Percentiles rank a stretch among this genome's conserved stretches.
Evolutionary conservation across 2,888 invertebrate genomes (phyloP).

Genomic region (Agonopterix heracliana): DNA sequence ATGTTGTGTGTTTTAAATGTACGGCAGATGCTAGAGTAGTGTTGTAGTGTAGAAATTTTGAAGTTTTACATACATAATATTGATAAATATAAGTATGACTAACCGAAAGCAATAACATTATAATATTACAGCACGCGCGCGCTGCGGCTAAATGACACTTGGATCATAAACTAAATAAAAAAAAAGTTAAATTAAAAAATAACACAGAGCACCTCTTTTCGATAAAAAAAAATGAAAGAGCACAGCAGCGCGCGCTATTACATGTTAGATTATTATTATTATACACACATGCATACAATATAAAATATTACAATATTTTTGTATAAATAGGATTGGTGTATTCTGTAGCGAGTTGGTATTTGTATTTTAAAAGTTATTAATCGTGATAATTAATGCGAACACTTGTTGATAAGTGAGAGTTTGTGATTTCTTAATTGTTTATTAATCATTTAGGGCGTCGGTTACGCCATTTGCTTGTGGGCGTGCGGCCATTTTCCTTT

Average conservation of each 20-base stretch:
- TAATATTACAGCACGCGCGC: slow-evolving; percentile 59
- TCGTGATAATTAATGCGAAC: slow-evolving; percentile 41
- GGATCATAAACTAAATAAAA: slow-evolving; percentile 10
- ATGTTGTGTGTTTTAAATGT: slow-evolving; percentile 70
- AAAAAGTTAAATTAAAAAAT: slow-evolving; percentile 3
- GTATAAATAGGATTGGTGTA: slow-evolving; percentile 70
- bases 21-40: slow-evolving; percentile 72
- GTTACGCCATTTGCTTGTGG: slow-evolving; percentile 43
- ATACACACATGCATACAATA: slow-evolving; percentile 66
- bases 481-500: slow-evolving; percentile 61
- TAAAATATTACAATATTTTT: slow-evolving; percentile 69
- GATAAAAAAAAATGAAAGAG: slow-evolving; percentile 8
- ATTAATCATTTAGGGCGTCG: slow-evolving; percentile 35
- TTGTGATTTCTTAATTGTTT: slow-evolving; percentile 35
- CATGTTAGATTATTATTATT: slow-evolving; percentile 50
- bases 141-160: slow-evolving; percentile 38
- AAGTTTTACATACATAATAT: slow-evolving; percentile 65
- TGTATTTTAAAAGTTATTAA: slow-evolving; percentile 51
- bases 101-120: slow-evolving; percentile 72
- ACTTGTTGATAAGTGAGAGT: slow-evolving; percentile 47
- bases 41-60: slow-evolving; percentile 70
- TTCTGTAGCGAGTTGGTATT: slow-evolving; percentile 67
- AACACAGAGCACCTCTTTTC: slow-evolving; percentile 5
- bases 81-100: slow-evolving; percentile 54
- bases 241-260: slow-evolving; percentile 58